Evolutionary conservation across 92 coral and sea anemone genomes (phyloP), one percentile per base, ranked within the genome.

Genomic region (Phenganax stokvisi): DNA sequence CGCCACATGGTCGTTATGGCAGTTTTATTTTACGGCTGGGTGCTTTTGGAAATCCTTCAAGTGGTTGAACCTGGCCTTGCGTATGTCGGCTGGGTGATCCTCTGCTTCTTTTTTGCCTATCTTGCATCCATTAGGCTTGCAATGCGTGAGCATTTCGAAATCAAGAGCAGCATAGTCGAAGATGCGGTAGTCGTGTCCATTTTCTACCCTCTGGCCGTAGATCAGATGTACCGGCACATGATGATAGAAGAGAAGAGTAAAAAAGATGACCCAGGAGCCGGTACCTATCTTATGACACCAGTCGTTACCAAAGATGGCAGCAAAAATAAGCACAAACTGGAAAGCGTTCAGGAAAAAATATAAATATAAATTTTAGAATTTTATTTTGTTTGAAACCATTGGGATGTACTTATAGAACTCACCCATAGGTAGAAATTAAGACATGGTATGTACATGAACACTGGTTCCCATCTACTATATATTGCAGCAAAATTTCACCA

Each of bases 31-130:
- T 66, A 66, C 72, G 72, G 72, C 51, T 66, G 72, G 72, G 72
- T 66, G 72, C 31, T 66, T 3, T 9, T 66, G 72, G 72, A 66
- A 66, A 66, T 66, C 72, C 30, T 66, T 10, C 72, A 66, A 29
- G 72, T 66, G 6, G 72, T 66, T 20, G 72, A 66, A 66, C 72
- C 72, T 66, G 72, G 72, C 51, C 72, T 66, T 2, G 72, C 72
- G 72, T 66, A 66, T 66, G 72, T 66, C 72, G 72, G 72, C 72
- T 66, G 72, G 72, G 72, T 66, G 5, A 20, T 16, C 31, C 72
- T 66, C 15, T 10, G 13, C 72, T 66, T 66, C 51, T 66, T 66
- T 20, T 66, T 66, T 12, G 51, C 20, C 12, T 66, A 66, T 20
- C 72, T 66, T 9, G 72, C 72, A 10, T 66, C 72, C 11, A 66